Base-by-base conservation (phyloP, 2,113 vertebrate genomes). In the Phalacrocorax carbo region DNA sequence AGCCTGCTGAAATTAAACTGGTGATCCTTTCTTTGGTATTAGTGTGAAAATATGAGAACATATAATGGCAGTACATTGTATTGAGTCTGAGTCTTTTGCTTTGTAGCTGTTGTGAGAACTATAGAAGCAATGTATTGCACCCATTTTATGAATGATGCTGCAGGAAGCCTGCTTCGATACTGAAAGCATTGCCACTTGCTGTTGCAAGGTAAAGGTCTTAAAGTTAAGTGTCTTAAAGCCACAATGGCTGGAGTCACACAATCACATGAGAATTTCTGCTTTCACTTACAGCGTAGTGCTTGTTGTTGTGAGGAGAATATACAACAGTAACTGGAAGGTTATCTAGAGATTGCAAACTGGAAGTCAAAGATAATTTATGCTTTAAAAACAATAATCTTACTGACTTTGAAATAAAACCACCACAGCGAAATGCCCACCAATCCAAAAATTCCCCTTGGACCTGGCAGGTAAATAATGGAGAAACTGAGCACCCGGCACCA, bases 11-110 rank as follows among this genome's bases (percentile, higher is more conserved):
- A 81, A 55, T 61, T 4, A 8, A 23, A 21, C 2, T 4, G 7
- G 10, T 6, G 19, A 5, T 9, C 10, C 18, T 54, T 66, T 15
- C 54, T 9, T 36, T 16, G 34, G 27, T 9, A 0, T 78, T 55
- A 8, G 23, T 5, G 26, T 19, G 40, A 38, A 36, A 61, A 27
- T 0, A 29, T 0, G 29, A 22, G 26, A 44, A 11, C 13, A 1
- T 1, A 1, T 14, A 10, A 10, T 0, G 17, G 46, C 2, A 36
- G 55, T 5, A 11, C 20, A 6, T 27, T 16, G 23, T 6, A 0
- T 27, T 6, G 72, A 18, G 46, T 2, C 17, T 7, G 26, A 52
- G 54, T 1, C 26, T 38, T 70, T 10, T 42, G 32, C 79, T 64
- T 30, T 6, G 69, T 6, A 23, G 49, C 60, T 66, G 55, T 29